phyloP scores from a whole-genome alignment of 2,797 vertebrate genomes.

The Ceryle rudis region DNA sequence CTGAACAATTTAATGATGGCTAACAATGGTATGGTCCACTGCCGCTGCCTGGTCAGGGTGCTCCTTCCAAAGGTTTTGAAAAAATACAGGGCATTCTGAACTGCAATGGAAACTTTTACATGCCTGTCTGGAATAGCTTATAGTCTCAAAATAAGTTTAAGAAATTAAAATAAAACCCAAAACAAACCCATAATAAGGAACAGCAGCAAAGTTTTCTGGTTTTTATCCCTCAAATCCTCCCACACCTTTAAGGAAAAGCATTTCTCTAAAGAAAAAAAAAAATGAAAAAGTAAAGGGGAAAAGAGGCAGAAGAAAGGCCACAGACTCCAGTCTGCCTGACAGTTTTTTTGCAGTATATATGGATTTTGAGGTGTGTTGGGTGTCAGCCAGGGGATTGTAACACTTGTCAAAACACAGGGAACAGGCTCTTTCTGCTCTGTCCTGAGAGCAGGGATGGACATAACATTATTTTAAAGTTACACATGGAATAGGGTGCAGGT shows the following conservation, averaged over 20 bases:
- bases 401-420: accelerated
- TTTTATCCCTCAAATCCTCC: background rate
- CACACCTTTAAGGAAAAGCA: background rate
- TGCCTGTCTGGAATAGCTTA: background rate
- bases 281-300: background rate
- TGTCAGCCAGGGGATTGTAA: background rate
- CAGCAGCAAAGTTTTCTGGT: background rate
- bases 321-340: background rate
- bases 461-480: background rate
- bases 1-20: background rate
- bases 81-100: background rate
- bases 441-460: background rate
- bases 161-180: background rate
- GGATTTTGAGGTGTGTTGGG: background rate
- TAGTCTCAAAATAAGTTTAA: background rate
- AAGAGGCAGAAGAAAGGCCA: background rate
- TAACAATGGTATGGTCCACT: background rate
- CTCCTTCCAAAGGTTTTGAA: background rate
- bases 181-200: background rate
- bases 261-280: background rate
- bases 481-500: background rate
- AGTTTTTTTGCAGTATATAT: background rate
- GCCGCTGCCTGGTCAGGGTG: background rate
- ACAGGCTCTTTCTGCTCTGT: background rate
- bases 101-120: background rate